A percentile compares a stretch with the other conserved stretches of the same genome.
Conservation (phyloP, 2,113 vertebrate genomes). For the Bettongia penicillata region DNA sequence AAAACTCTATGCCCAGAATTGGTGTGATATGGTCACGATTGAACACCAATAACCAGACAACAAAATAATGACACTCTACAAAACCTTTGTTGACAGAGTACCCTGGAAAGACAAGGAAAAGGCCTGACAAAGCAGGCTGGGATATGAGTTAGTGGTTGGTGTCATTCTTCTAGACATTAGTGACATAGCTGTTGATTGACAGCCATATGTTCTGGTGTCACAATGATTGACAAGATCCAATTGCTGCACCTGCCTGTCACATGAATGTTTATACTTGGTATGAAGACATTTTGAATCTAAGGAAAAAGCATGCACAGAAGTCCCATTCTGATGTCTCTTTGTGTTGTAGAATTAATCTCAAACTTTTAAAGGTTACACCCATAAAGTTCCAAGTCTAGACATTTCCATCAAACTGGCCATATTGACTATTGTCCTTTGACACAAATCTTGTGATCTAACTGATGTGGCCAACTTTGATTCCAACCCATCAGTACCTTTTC, state of each 20-base stretch:
- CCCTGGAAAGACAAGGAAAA: not conserved
- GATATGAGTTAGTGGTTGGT: not conserved
- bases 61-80: not conserved
- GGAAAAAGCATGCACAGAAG: not conserved
- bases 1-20: not conserved
- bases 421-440: not conserved
- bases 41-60: not conserved
- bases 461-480: not conserved
- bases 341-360: not conserved
- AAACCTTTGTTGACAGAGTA: not conserved
- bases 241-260: not conserved
- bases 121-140: not conserved
- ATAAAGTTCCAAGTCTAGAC: not conserved
- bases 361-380: not conserved
- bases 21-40: not conserved
- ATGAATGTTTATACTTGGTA: not conserved
- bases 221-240: not conserved
- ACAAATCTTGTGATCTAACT: not conserved
- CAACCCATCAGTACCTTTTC: not conserved
- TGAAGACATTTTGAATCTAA: not conserved
- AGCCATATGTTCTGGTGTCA: not conserved
- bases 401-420: not conserved
- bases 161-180: not conserved
- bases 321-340: not conserved
- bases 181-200: not conserved